Percentiles rank a stretch among this genome's conserved stretches.
These are phyloP conservation scores for Andrena bucephala DNA, from an alignment of 2,888 invertebrate genomes.

Conservation along the genomic window DNA sequence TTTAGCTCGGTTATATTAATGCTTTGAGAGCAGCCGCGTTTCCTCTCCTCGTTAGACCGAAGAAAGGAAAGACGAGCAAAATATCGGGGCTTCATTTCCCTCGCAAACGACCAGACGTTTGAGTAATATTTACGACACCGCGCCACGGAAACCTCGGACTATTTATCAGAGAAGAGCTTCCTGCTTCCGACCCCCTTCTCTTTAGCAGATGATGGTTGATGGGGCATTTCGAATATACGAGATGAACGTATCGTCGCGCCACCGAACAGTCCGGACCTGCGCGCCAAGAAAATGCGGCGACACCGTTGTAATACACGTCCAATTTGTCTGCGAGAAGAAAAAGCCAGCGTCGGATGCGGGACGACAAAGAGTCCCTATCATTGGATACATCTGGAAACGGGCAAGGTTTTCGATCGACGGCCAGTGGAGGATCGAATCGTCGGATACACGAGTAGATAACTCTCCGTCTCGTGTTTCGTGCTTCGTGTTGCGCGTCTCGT, in stretches of 20 bases:
- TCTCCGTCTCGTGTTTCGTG: background rate
- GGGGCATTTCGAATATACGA: background rate
- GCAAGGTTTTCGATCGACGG: background rate
- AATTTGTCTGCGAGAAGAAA: conserved; percentile 1
- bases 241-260: background rate
- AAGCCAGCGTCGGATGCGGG: background rate
- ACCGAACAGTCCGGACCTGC: too few relatives aligned
- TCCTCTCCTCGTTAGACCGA: background rate
- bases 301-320: background rate
- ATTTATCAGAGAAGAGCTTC: conserved; percentile 38
- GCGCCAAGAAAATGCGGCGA: too few relatives aligned
- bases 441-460: background rate
- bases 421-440: background rate
- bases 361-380: background rate
- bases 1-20: conserved; percentile 22
- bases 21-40: conserved; percentile 6
- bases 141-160: conserved; percentile 33
- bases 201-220: background rate
- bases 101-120: conserved; percentile 14
- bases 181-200: background rate
- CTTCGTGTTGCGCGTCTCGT: background rate
- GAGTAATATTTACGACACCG: conserved; percentile 31
- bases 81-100: background rate
- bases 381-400: background rate
- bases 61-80: conserved; percentile 7